Conservation (phyloP, 1,140 invertebrate genomes). For the Sesamia nonagrioides region DNA sequence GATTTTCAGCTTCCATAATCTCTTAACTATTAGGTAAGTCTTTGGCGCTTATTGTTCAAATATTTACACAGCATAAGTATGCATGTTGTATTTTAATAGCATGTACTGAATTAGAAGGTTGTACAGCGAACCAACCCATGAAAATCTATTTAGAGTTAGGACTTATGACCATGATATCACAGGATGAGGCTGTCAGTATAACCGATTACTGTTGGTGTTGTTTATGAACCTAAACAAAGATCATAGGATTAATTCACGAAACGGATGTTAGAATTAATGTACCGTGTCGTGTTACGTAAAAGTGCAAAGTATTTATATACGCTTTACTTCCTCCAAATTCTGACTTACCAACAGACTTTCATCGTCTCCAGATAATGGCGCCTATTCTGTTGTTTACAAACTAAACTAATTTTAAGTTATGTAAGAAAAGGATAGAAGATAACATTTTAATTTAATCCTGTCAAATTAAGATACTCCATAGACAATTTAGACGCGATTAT, state of each 20-base stretch:
- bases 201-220: neutral
- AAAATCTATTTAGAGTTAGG: neutral
- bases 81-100: neutral
- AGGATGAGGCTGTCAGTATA: neutral
- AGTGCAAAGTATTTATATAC: neutral
- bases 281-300: neutral
- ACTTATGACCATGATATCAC: neutral
- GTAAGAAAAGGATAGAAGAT: too few species aligned
- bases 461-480: too few species aligned
- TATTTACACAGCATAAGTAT: constrained; percentile 2
- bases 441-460: too few species aligned
- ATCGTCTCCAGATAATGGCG: constrained; percentile 17
- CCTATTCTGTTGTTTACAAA: too few species aligned
- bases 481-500: too few species aligned
- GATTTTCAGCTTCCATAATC: constrained; percentile 1
- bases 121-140: neutral
- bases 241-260: constrained; percentile 1
- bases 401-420: too few species aligned
- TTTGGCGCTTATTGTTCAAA: neutral
- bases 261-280: constrained; percentile 2
- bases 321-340: neutral
- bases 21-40: neutral
- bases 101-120: constrained; percentile 1
- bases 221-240: neutral
- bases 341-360: constrained; percentile 18